phyloP scores from a whole-genome alignment of 2,797 vertebrate genomes.

The Carapus acus region DNA sequence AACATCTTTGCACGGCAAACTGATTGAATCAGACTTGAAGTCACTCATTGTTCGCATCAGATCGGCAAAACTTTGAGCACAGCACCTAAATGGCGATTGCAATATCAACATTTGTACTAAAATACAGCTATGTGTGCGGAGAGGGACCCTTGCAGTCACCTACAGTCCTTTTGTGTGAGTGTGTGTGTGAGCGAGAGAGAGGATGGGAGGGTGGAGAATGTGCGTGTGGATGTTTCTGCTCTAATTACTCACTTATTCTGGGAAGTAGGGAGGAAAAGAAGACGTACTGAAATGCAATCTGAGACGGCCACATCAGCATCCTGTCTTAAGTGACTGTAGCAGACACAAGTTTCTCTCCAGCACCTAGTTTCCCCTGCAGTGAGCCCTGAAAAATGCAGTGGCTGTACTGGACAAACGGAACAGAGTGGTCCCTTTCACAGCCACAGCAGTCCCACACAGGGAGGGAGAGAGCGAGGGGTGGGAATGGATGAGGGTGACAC shows the following conservation, averaged over 20 bases:
- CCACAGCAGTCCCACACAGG: constrained; percentile 37
- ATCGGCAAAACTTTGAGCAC: background rate
- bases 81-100: constrained; percentile 9
- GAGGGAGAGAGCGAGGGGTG: constrained; percentile 12
- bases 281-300: constrained; percentile 54
- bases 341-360: constrained; percentile 41
- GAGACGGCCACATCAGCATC: constrained; percentile 66
- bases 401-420: constrained; percentile 23
- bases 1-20: too few relatives aligned
- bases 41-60: constrained; percentile 16
- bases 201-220: too few relatives aligned
- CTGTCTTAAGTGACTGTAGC: constrained; percentile 50
- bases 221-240: constrained; percentile 61
- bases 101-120: constrained; percentile 15
- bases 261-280: constrained; percentile 40
- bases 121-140: too few relatives aligned
- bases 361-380: constrained; percentile 12
- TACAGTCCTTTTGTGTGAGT: background rate
- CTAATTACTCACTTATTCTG: constrained; percentile 69
- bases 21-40: too few relatives aligned
- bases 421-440: constrained; percentile 39
- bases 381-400: constrained; percentile 25
- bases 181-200: too few relatives aligned
- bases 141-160: too few relatives aligned
- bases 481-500: constrained; percentile 54